A percentile compares a stretch with the other conserved stretches of the same genome.
phyloP scores from a whole-genome alignment of 2,888 invertebrate genomes.

The Escarpia spicata region DNA sequence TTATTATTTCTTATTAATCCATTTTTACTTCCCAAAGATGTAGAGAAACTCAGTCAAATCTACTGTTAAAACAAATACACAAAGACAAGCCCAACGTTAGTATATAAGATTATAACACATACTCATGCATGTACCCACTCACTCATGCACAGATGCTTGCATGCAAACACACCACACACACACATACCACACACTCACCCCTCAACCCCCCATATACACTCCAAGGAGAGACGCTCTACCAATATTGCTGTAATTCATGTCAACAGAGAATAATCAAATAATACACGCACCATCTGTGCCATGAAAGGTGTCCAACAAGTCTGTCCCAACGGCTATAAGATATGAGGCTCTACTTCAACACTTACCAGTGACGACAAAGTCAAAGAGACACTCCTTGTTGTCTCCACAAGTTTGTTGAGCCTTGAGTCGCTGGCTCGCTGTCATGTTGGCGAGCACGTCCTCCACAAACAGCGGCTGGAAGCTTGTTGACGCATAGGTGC shows the following conservation, averaged over 20 bases:
- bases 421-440: neutral
- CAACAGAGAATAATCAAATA: neutral
- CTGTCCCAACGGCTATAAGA: neutral
- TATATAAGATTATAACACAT: too few relatives aligned
- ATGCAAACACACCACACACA: too few relatives aligned
- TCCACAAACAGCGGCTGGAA: neutral
- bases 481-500: neutral
- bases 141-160: too few relatives aligned
- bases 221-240: neutral
- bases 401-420: neutral
- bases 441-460: slow-evolving; percentile 3
- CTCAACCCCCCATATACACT: too few relatives aligned
- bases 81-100: too few relatives aligned
- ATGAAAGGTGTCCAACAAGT: neutral
- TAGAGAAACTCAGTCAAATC: too few relatives aligned
- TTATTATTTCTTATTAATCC: too few relatives aligned
- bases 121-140: too few relatives aligned
- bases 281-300: neutral
- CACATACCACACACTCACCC: too few relatives aligned
- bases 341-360: neutral
- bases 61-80: too few relatives aligned
- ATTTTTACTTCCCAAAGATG: too few relatives aligned
- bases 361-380: neutral
- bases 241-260: neutral
- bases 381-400: slow-evolving; percentile 6